Evolutionary conservation across 2,797 vertebrate species (phyloP).

Genomic region (Morelia viridis): DNA sequence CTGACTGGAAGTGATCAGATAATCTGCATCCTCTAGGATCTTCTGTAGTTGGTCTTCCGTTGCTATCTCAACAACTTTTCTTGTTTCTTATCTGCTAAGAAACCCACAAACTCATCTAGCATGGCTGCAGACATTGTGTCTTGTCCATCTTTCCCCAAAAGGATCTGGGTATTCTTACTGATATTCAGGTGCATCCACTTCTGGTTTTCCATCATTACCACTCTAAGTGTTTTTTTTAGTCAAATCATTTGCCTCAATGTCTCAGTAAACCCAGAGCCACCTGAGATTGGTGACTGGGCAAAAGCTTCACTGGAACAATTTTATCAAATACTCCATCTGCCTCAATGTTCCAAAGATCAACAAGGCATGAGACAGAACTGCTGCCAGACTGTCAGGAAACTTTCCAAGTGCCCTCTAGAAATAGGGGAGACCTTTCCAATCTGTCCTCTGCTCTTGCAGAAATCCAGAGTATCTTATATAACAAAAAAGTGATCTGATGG

Average conservation of each 20-base stretch:
- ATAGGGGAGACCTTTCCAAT: background rate
- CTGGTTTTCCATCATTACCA: background rate
- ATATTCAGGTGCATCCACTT: too few species aligned
- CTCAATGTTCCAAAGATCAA: background rate
- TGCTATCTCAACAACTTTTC: background rate
- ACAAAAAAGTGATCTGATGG: background rate
- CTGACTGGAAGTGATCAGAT: background rate
- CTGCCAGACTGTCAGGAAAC: background rate
- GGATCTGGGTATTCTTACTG: background rate
- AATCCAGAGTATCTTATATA: background rate
- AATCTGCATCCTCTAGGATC: background rate
- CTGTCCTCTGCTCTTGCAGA: fast-evolving
- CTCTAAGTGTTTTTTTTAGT: background rate
- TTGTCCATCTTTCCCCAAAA: background rate
- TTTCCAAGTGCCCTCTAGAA: background rate
- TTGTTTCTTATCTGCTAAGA: background rate
- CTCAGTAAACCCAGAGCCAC: background rate
- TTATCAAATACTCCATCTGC: background rate
- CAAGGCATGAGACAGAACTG: background rate
- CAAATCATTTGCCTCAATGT: background rate
- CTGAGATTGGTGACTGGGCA: background rate
- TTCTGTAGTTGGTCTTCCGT: background rate
- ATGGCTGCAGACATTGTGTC: background rate
- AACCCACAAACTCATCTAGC: background rate
- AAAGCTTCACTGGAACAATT: background rate